Evolutionary conservation across 37 sponge, comb jelly and placozoan genomes (phyloP).

Genomic region (Cliona cf. orientalis): DNA sequence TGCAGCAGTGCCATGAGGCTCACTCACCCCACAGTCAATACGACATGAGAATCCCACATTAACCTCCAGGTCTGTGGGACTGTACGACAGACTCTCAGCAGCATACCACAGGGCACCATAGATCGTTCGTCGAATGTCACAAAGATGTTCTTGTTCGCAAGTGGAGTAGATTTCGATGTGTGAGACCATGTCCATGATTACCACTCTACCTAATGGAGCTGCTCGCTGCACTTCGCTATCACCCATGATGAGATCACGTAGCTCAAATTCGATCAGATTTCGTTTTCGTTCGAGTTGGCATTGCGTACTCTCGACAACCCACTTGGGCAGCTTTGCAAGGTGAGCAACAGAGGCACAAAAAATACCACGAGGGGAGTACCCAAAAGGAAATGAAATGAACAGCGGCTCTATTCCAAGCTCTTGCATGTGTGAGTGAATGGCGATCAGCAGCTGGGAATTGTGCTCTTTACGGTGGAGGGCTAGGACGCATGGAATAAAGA

Average conservation of each 20-base stretch:
- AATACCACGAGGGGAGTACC: background rate
- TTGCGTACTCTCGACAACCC: background rate
- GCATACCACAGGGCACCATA: background rate
- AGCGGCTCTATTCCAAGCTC: background rate
- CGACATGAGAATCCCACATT: background rate
- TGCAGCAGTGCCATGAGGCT: background rate
- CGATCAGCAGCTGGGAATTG: background rate
- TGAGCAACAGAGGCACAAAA: background rate
- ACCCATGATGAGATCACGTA: too few species aligned
- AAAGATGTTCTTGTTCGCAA: background rate
- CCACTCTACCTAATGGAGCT: background rate
- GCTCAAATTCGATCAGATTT: slow-evolving; percentile 4
- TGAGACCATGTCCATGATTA: background rate
- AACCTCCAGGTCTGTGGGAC: background rate
- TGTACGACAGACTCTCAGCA: background rate
- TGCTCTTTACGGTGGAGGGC: background rate
- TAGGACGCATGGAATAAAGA: slow-evolving; percentile 20
- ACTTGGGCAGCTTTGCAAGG: background rate
- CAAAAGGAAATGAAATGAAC: background rate
- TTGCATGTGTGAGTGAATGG: background rate
- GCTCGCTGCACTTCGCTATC: background rate
- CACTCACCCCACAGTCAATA: background rate
- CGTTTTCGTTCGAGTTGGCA: background rate
- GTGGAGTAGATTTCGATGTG: slow-evolving; percentile 7
- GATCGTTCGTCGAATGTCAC: background rate